Base-by-base conservation (phyloP, 2,888 invertebrate genomes). In the Dioctria rufipes region DNA sequence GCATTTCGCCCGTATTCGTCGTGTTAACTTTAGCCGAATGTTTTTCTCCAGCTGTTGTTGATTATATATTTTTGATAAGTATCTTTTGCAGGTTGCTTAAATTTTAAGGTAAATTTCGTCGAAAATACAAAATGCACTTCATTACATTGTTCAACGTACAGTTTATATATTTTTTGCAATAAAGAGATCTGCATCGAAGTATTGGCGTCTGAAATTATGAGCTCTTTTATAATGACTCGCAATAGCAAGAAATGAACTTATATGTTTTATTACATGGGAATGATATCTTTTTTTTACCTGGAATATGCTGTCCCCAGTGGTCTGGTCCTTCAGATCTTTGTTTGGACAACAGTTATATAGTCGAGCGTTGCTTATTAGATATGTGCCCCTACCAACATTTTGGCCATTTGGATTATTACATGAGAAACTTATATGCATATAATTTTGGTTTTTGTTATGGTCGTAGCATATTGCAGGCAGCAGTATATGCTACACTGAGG, bases 51-150 rank as follows among this genome's bases (percentile, higher is more conserved):
- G 0, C 25, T 25, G 25, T 25, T 25, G 25, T 25, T 1, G 25
- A 25, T 25, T 25, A 25, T 25, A 80, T 80, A 81, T 81, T 63
- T 80, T 4, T 66, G 3, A 78, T 83, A 83, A 61, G 83, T 83
- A 82, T 83, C 81, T 69, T 84, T 81, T 43, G 81, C 83, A 66
- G 83, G 83, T 71, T 83, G 83, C 79, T 84, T 83, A 80, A 84
- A 84, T 82, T 83, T 82, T 71, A 83, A 84, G 82, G 83, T 83
- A 83, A 84, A 83, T 83, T 83, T 82, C 63, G 80, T 83, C 49
- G 81, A 81, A 83, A 84, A 80, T 80, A 60, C 77, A 82, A 81
- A 3, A 3, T 60, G 5, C 25, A 25, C 60, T 25, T 60, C 69
- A 8, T 6, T 13, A 60, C 60, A 60, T 60, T 60, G 25, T n/a